Evolutionary conservation across 2,888 invertebrate species (phyloP).

Genomic region (Athrips mouffetella): DNA sequence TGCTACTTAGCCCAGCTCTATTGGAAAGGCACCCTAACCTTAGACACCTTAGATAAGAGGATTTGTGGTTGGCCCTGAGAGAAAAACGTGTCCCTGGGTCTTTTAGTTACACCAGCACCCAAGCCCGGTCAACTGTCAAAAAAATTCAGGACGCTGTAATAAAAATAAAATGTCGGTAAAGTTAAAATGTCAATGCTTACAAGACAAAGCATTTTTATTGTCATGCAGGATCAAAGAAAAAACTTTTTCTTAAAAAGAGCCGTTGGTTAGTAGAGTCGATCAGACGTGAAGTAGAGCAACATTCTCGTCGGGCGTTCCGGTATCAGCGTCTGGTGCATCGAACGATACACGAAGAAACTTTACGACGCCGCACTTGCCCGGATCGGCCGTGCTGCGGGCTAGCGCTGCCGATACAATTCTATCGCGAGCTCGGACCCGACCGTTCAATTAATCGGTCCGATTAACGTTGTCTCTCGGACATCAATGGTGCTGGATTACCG

Average conservation of each 20-base stretch:
- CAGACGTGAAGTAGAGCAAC: constrained; percentile 54
- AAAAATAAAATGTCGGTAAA: no score
- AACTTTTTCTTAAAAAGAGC: background rate
- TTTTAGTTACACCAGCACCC: no score
- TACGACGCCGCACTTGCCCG: constrained; percentile 75
- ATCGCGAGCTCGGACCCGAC: constrained; percentile 62
- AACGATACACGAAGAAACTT: constrained; percentile 78
- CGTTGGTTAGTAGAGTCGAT: background rate
- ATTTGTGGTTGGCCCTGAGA: no score
- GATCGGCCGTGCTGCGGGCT: constrained; percentile 62
- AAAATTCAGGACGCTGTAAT: no score
- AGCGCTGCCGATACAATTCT: constrained; percentile 65
- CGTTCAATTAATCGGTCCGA: constrained; percentile 73
- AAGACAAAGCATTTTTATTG: background rate
- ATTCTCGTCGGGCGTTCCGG: constrained; percentile 46
- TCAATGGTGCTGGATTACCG: constrained; percentile 71
- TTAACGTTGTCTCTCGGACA: constrained; percentile 69
- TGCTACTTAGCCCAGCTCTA: no score
- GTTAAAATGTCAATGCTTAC: no score
- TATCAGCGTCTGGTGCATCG: constrained; percentile 77
- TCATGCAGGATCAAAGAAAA: background rate
- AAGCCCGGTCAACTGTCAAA: no score
- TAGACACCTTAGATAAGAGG: no score
- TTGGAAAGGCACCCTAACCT: no score
- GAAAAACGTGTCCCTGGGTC: no score